Evolutionary conservation across 2,113 vertebrate genomes (phyloP), one percentile per base, ranked within the genome.

Genomic region (Oncorhynchus clarkii): DNA sequence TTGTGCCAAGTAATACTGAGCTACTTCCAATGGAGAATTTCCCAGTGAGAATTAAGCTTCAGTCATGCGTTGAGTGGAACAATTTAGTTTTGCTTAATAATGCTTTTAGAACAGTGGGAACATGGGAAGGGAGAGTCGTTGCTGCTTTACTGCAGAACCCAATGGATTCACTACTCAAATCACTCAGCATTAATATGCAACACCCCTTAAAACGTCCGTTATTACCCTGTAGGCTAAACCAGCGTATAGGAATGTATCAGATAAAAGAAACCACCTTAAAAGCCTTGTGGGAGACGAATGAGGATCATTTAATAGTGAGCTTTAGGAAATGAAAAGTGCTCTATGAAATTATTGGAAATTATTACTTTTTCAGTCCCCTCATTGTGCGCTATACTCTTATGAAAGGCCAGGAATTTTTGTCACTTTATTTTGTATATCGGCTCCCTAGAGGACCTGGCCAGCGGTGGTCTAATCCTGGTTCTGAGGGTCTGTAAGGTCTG

Each of bases 291-390:
- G 82, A 89, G 86, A 80, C 83, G 84, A 88, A 82, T 82, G 80
- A 87, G 84, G 74, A 86, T 18, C 88, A 89, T 85, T 87, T 89
- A 89, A 89, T 87, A 87, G 88, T 71, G 79, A 78, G 85, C 20
- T 77, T 85, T 84, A 79, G 86, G 82, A 90, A 90, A 90, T 92
- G 90, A 90, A 92, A 89, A 88, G 80, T 81, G 85, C 71, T 66
- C 78, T 78, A 86, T 80, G 86, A 90, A 88, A 91, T 86, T 78
- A 88, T 73, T 79, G 76, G 78, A 78, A 86, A 84, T 85, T 67
- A 73, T 89, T 87, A 24, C 29, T 77, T 86, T 75, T 70, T 68
- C 7, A 5, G 14, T 54, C 72, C 1, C 76, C 72, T 79, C 73
- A 83, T 88, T 88, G 86, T 88, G 83, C 75, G 73, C 80, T 13